These are phyloP conservation scores for Criorhina ranunculi DNA, from an alignment of 2,888 invertebrate species.

Conservation along the genomic window DNA sequence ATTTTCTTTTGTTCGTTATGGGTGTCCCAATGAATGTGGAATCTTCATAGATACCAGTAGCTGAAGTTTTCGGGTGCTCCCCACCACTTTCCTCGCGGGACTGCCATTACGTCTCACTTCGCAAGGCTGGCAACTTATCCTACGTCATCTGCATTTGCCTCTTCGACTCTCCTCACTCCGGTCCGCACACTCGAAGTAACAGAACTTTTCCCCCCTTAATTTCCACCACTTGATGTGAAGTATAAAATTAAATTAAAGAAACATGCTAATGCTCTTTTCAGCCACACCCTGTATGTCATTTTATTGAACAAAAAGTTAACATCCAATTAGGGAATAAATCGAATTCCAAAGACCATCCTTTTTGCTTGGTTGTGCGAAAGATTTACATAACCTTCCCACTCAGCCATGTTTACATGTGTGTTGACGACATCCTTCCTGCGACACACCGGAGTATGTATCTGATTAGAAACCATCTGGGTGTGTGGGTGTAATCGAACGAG, in stretches of 20 bases:
- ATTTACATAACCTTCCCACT: slow-evolving; percentile 17
- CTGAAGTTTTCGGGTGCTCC: no score
- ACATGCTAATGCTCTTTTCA: background rate
- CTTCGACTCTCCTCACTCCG: no score
- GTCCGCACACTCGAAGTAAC: no score
- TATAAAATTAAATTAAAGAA: background rate
- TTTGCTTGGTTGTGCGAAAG: slow-evolving; percentile 8
- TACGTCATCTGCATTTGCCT: no score
- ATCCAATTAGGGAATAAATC: slow-evolving; percentile 28
- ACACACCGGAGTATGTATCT: slow-evolving; percentile 14
- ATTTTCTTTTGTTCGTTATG: no score
- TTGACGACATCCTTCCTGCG: slow-evolving; percentile 16
- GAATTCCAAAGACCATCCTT: slow-evolving; percentile 23
- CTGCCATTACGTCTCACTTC: no score
- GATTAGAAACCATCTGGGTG: slow-evolving; percentile 6
- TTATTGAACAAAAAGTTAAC: background rate
- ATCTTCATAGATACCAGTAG: no score
- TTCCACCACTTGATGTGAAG: no score
- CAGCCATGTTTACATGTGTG: background rate
- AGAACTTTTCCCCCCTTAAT: no score
- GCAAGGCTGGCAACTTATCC: no score
- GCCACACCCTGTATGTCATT: background rate
- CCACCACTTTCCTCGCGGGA: no score
- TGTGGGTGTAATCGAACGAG: slow-evolving; percentile 11
- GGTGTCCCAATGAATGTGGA: no score